Conservation (phyloP, 2,888 invertebrate species). For the Phlogophora meticulosa region DNA sequence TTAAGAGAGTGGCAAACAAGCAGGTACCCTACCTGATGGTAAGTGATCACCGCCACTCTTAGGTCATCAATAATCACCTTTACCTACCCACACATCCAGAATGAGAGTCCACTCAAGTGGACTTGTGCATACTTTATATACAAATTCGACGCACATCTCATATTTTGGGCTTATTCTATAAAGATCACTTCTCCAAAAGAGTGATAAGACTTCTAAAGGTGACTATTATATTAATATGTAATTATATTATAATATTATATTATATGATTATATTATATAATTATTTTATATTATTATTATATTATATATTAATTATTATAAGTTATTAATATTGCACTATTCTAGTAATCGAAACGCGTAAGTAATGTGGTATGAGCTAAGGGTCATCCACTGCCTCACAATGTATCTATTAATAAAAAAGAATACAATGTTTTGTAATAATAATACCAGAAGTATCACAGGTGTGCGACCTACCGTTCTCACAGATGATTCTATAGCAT, state of each 20-base stretch:
- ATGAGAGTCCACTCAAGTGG: constrained; percentile 50
- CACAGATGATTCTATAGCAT: too few species aligned
- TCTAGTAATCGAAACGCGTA: constrained; percentile 60
- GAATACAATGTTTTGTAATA: constrained; percentile 23
- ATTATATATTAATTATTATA: too few species aligned
- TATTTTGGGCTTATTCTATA: constrained; percentile 42
- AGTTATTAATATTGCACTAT: constrained; percentile 63
- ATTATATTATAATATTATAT: too few species aligned
- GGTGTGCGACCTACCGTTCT: too few species aligned
- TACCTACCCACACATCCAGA: constrained; percentile 64
- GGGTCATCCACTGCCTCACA: constrained; percentile 10
- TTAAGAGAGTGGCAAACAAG: too few species aligned
- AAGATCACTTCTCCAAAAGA: constrained; percentile 42
- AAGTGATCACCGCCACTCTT: too few species aligned
- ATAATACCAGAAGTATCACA: too few species aligned
- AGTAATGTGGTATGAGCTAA: constrained; percentile 62
- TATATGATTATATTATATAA: too few species aligned
- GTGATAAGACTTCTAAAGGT: constrained; percentile 55
- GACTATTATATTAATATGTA: constrained; percentile 57
- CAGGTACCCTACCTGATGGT: too few species aligned
- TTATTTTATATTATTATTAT: too few species aligned
- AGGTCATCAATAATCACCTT: too few species aligned
- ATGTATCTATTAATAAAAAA: constrained; percentile 13
- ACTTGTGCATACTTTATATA: constrained; percentile 64
- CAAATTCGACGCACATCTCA: constrained; percentile 53